Base-by-base conservation (phyloP, 2,888 invertebrate species). In the Cinara cedri region DNA sequence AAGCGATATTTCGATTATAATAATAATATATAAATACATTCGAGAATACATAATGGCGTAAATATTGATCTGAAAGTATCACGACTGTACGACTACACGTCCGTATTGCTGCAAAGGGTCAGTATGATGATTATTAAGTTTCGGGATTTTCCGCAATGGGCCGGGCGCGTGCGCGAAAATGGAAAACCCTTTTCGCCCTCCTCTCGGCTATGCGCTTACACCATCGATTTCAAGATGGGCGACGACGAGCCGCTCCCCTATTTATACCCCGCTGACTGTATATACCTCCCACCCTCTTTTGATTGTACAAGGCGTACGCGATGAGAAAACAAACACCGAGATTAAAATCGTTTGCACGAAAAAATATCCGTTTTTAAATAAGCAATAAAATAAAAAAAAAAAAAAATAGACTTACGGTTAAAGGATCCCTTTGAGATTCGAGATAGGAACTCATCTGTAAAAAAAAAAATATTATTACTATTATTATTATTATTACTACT, bases 151-250 rank as follows among this genome's bases (percentile, higher is more conserved):
- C 34, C 6, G 34, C 76, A 60, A 68, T 11, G 68, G 66, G 57
- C 26, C 26, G 57, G 68, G 49, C 76, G 76, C 76, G 68, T 78
- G 68, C 68, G 76, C 76, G 34, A 78, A 78, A 68, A 78, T 78
- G 76, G 68, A 78, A 78, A 78, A 68, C 76, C 76, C 66, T 34
- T 78, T 68, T 78, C 51, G 21, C 68, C 76, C 68, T 68, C 76
- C 60, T 66, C 66, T 21, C 49, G 11, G 16, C 26, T n/a, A 34
- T 34, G 46, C 16, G 68, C 66, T 78, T 78, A 46, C 49, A 57
- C 76, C 76, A 78, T 78, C 76, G 76, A 78, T 78, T 78, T 78
- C 68, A 78, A 78, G 76, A 78, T 78, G 76, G 76, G 66, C 76
- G 76, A 78, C 76, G 57, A 49, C 76, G 60, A 54, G 57, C 76